Evolutionary conservation across 2,888 invertebrate species (phyloP).

Genomic region (Molanna angustata): DNA sequence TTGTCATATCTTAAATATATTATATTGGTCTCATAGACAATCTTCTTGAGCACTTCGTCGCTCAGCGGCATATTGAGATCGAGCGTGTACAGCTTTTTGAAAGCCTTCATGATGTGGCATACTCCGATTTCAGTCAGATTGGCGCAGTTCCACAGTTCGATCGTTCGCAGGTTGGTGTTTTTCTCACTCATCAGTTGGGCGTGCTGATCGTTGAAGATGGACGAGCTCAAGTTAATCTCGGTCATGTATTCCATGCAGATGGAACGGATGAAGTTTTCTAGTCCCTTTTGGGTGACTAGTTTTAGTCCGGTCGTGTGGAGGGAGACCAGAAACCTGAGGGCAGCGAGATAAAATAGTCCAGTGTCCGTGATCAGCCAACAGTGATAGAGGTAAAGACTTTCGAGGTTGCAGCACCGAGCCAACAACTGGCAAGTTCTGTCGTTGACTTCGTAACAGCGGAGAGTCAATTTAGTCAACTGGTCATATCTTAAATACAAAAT

Average conservation of each 20-base stretch:
- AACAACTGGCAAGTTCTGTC: constrained; percentile 35
- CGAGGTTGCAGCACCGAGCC: constrained; percentile 34
- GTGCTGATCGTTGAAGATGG: constrained; percentile 19
- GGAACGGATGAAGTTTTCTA: constrained; percentile 25
- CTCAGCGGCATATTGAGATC: constrained; percentile 23
- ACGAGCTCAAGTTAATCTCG: constrained; percentile 25
- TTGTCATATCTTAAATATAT: constrained; percentile 15
- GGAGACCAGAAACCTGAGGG: constrained; percentile 31
- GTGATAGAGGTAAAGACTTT: constrained; percentile 36
- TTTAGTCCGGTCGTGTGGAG: constrained; percentile 38
- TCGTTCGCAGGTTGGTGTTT: constrained; percentile 3
- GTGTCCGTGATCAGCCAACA: constrained; percentile 36
- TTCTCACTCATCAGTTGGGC: constrained; percentile 15
- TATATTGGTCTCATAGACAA: constrained; percentile 18
- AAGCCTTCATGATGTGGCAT: constrained; percentile 1
- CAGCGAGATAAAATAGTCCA: constrained; percentile 31
- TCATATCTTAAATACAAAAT: constrained; percentile 32
- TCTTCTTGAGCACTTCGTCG: constrained; percentile 6
- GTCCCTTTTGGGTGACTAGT: constrained; percentile 33
- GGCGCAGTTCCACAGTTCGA: constrained; percentile 26
- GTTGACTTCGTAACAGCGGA: constrained; percentile 37
- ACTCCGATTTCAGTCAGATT: constrained; percentile 15
- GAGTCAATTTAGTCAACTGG: constrained; percentile 36
- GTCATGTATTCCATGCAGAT: constrained; percentile 13
- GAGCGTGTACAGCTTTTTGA: constrained; percentile 18